Conservation (phyloP, 2,797 vertebrate species). For the Hozukius guyotensis region DNA sequence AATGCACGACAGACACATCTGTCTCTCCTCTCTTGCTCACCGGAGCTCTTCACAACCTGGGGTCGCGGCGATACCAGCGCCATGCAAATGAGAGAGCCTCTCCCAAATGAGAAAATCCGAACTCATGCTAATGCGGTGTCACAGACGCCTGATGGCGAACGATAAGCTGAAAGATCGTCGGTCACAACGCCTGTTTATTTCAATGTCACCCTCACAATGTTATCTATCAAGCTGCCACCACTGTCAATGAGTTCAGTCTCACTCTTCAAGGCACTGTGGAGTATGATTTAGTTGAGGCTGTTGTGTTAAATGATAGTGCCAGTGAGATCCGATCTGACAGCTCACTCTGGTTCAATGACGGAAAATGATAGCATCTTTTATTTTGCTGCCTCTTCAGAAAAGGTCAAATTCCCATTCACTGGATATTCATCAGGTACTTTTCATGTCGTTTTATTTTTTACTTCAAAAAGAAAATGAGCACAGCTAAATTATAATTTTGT, state of each 20-base stretch:
- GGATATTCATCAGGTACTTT: slow-evolving; percentile 4
- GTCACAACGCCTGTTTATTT: slow-evolving; percentile 52
- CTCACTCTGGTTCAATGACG: slow-evolving; percentile 34
- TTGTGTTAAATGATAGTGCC: slow-evolving; percentile 58
- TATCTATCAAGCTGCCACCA: slow-evolving; percentile 61
- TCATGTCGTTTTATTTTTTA: neutral
- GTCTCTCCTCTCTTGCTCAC: slow-evolving; percentile 3
- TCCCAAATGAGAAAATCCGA: slow-evolving; percentile 48
- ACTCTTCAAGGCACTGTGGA: slow-evolving; percentile 27
- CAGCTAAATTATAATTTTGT: slow-evolving; percentile 17
- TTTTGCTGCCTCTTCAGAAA: neutral
- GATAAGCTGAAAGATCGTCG: slow-evolving; percentile 48
- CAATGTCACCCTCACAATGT: slow-evolving; percentile 56
- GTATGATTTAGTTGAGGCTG: slow-evolving; percentile 56
- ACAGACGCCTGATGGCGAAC: slow-evolving; percentile 40
- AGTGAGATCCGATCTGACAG: slow-evolving; percentile 49
- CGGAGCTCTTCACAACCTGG: slow-evolving; percentile 36
- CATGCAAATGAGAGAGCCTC: slow-evolving; percentile 48
- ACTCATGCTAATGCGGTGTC: slow-evolving; percentile 24
- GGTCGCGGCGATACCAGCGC: slow-evolving; percentile 29
- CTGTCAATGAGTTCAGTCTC: slow-evolving; percentile 54
- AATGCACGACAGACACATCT: slow-evolving; percentile 11
- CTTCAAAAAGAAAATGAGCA: neutral
- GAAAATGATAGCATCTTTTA: slow-evolving; percentile 37
- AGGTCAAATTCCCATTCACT: slow-evolving; percentile 12